Base-by-base conservation (phyloP, 2,113 vertebrate genomes). In the Lipophrys pholis region DNA sequence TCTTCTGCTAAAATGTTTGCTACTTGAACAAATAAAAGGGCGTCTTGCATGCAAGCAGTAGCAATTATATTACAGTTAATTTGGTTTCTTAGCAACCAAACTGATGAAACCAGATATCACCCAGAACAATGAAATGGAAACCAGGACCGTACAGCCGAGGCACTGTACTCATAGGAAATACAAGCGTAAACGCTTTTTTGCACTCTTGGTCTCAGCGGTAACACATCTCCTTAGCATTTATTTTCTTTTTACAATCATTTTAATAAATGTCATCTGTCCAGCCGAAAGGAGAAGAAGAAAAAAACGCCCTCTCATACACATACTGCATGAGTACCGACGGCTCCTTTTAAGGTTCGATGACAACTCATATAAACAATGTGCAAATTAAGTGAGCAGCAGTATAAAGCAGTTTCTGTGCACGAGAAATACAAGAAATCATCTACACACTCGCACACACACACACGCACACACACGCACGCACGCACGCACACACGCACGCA, bases 31-130 rank as follows among this genome's bases (percentile, higher is more conserved):
- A 72, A 78, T 83, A 82, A 83, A 52, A 16, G 10, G 39, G 69
- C 67, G 42, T 73, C 76, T 76, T 67, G 80, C 90, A 92, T 91
- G 90, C 87, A 88, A 81, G 79, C 84, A 65, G 69, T 66, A 78
- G 84, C 75, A 88, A 87, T 90, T 86, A 80, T 83, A 87, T 87
- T 90, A 89, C 80, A 85, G 73, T 87, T 84, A 62, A 85, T 71
- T 84, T 81, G 76, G 87, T 92, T 87, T 82, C 90, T 88, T 81
- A 88, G 87, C 91, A 91, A 90, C 88, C 84, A 82, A 88, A 87
- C 62, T 75, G 80, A 87, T 87, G 81, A 87, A 80, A 90, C 79
- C 85, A 87, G 86, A 85, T 82, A 86, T 85, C 81, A 76, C 72
- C 81, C 84, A 62, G 78, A 86, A 79, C 78, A 87, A 85, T 77